These are phyloP conservation scores for Protobothrops flavoviridis DNA, from an alignment of 2,113 vertebrate genomes.

Conservation along the genomic window DNA sequence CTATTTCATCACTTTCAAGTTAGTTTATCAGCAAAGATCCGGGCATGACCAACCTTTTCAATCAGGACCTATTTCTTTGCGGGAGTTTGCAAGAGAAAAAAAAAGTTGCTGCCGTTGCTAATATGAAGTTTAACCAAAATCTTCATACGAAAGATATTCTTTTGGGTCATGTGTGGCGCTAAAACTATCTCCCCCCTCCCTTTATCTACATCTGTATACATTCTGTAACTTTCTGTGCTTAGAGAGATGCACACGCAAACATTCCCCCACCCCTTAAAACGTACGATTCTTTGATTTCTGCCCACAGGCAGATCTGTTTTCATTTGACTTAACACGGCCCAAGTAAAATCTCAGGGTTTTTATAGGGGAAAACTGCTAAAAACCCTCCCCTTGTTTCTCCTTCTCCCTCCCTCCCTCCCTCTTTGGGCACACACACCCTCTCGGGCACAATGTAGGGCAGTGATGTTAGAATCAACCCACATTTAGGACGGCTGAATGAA, in stretches of 20 bases:
- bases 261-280: not conserved
- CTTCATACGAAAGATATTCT: slow-evolving; percentile 24
- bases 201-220: not conserved
- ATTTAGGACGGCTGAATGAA: slow-evolving; percentile 22
- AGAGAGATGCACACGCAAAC: not conserved
- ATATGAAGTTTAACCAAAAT: slow-evolving; percentile 26
- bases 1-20: not conserved
- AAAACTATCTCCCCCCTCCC: not conserved
- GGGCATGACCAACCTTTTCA: not conserved
- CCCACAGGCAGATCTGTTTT: not conserved
- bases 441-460: slow-evolving; percentile 4
- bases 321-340: slow-evolving; percentile 53
- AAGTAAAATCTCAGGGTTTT: slow-evolving; percentile 62
- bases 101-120: not conserved
- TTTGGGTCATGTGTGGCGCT: not conserved
- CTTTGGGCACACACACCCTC: not conserved
- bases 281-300: not conserved
- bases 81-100: not conserved
- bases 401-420: slow-evolving; percentile 4
- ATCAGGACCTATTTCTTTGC: not conserved
- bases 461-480: not conserved
- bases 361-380: slow-evolving; percentile 47
- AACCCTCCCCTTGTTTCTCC: slow-evolving; percentile 34
- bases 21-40: not conserved
- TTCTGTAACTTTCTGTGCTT: not conserved